Percentiles rank a stretch among this genome's conserved stretches.
These are phyloP conservation scores for Pseudotriccus pelzelni DNA, from an alignment of 2,797 vertebrate genomes.

Conservation along the genomic window DNA sequence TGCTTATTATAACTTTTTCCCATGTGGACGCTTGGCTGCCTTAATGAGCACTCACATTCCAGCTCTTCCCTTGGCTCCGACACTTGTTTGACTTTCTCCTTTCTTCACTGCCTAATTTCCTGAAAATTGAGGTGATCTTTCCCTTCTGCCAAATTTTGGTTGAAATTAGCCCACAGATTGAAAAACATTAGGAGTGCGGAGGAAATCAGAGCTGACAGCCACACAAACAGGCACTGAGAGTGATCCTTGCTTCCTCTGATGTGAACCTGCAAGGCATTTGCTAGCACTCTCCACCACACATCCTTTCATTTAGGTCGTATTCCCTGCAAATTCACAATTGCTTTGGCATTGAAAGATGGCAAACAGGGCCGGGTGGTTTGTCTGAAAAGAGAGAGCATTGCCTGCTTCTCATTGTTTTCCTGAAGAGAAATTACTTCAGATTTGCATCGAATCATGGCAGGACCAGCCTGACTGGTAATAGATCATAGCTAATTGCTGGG, in stretches of 20 bases:
- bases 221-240: not conserved
- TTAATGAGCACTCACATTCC: slow-evolving; percentile 17
- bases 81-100: slow-evolving; percentile 49
- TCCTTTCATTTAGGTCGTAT: not conserved
- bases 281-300: not conserved
- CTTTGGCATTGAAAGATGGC: not conserved
- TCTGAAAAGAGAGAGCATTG: not conserved
- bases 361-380: not conserved
- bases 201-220: not conserved
- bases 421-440: not conserved
- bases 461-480: not conserved
- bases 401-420: not conserved
- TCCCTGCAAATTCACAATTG: not conserved
- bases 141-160: slow-evolving; percentile 5
- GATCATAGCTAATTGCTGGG: not conserved
- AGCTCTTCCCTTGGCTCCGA: not conserved
- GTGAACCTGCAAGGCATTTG: not conserved
- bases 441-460: not conserved
- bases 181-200: not conserved
- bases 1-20: slow-evolving; percentile 36
- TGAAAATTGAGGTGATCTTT: slow-evolving; percentile 46
- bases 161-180: not conserved
- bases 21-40: slow-evolving; percentile 26
- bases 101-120: slow-evolving; percentile 38
- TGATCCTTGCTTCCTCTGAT: not conserved